A percentile compares a stretch with the other conserved stretches of the same genome.
phyloP scores from a whole-genome alignment of 2,113 vertebrate genomes.

The Balaeniceps rex region DNA sequence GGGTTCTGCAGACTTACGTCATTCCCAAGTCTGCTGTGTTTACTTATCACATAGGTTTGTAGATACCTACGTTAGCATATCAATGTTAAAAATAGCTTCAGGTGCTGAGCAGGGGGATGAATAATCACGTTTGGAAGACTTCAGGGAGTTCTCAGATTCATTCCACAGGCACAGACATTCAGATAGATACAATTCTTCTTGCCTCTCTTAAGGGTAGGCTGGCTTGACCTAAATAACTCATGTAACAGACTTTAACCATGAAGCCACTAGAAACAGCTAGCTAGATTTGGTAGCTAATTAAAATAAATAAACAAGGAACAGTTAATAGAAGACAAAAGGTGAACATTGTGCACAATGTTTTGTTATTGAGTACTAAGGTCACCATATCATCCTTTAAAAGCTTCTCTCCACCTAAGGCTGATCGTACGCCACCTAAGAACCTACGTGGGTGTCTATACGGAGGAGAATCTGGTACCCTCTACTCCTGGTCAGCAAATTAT shows the following conservation, averaged over 20 bases:
- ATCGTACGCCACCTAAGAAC: neutral
- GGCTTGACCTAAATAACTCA: neutral
- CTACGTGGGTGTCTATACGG: fast-evolving
- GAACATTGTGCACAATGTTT: neutral
- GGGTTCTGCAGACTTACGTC: neutral
- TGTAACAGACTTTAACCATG: neutral
- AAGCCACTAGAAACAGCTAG: neutral
- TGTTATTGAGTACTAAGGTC: neutral
- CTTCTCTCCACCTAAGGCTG: neutral
- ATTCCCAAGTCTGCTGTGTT: neutral
- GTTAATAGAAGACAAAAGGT: neutral
- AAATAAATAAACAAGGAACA: neutral
- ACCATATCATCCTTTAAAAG: neutral
- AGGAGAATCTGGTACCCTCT: neutral
- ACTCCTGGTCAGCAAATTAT: neutral
- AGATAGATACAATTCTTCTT: neutral
- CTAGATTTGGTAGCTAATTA: neutral
- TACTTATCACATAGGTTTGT: neutral
- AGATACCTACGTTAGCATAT: neutral
- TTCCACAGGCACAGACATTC: neutral
- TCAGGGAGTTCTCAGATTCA: neutral
- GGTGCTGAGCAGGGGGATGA: neutral
- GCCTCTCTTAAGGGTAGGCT: neutral
- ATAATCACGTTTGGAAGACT: neutral
- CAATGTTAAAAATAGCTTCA: neutral